Evolutionary conservation across 2,888 invertebrate species (phyloP).

Genomic region (Villa cingulata): DNA sequence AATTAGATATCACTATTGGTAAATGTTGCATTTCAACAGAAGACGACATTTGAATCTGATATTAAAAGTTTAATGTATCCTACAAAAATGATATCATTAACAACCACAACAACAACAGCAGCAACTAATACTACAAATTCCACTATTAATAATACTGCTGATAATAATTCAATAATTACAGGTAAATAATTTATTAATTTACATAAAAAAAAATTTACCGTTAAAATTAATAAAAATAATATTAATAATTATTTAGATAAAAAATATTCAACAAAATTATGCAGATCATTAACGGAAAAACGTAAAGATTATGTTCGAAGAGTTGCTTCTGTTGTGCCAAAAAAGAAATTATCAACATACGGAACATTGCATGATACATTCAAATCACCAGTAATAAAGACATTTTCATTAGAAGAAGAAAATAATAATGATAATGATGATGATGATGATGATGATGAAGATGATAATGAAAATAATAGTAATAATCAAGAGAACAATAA

Average conservation of each 20-base stretch:
- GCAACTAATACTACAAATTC: too few species aligned
- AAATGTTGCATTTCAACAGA: constrained; percentile 19
- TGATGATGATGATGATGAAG: constrained; percentile 3
- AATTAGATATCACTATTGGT: constrained; percentile 20
- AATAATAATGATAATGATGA: constrained; percentile 11
- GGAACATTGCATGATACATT: constrained; percentile 19
- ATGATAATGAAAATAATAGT: constrained; percentile 6
- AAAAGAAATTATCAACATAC: constrained; percentile 17
- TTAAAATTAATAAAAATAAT: too few species aligned
- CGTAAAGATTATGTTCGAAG: constrained; percentile 52
- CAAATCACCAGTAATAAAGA: constrained; percentile 16
- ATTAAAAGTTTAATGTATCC: too few species aligned
- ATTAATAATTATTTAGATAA: constrained; percentile 1
- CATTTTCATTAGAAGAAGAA: constrained; percentile 15
- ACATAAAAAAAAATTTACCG: too few species aligned
- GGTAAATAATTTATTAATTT: too few species aligned
- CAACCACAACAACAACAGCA: background rate
- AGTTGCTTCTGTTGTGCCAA: constrained; percentile 42
- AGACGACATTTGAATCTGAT: too few species aligned
- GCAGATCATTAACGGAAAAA: constrained; percentile 45
- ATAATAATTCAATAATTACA: too few species aligned
- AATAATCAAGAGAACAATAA: background rate
- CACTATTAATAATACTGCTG: too few species aligned
- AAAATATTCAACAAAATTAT: constrained; percentile 40
- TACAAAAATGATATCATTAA: constrained; percentile 11